A percentile compares a stretch with the other conserved stretches of the same genome.
phyloP scores from a whole-genome alignment of 2,888 invertebrate species.

The Cephus pygmeus region DNA sequence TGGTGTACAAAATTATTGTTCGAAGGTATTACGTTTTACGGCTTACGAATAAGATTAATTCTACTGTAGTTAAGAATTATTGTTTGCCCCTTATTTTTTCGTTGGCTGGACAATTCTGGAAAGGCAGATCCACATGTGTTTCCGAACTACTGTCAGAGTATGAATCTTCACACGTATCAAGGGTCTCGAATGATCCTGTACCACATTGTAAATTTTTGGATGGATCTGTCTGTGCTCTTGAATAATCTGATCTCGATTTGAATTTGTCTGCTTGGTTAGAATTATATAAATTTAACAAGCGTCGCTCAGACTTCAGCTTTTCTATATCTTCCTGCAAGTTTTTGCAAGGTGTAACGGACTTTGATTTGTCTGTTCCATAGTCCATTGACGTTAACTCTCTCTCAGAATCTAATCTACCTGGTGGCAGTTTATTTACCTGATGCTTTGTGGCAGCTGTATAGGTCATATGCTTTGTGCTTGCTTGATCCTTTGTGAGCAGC shows the following conservation, averaged over 20 bases:
- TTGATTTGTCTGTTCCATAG: neutral
- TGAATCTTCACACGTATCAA: neutral
- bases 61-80: neutral
- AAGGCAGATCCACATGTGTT: neutral
- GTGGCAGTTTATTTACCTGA: neutral
- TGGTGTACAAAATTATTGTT: neutral
- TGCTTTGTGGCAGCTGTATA: neutral
- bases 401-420: neutral
- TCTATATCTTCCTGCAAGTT: neutral
- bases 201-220: neutral
- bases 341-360: neutral
- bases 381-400: neutral
- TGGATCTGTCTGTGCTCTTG: neutral
- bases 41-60: neutral
- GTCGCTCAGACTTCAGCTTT: neutral
- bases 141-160: neutral
- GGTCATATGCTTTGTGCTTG: neutral
- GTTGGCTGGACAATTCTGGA: neutral
- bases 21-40: slow-evolving; percentile 5
- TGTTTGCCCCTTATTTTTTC: neutral
- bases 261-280: slow-evolving; percentile 14
- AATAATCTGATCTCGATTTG: neutral
- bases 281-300: slow-evolving; percentile 28
- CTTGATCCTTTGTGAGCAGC: neutral
- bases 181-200: neutral